Evolutionary conservation across 2,888 invertebrate genomes (phyloP).

Genomic region (Meiosimyza decipiens): DNA sequence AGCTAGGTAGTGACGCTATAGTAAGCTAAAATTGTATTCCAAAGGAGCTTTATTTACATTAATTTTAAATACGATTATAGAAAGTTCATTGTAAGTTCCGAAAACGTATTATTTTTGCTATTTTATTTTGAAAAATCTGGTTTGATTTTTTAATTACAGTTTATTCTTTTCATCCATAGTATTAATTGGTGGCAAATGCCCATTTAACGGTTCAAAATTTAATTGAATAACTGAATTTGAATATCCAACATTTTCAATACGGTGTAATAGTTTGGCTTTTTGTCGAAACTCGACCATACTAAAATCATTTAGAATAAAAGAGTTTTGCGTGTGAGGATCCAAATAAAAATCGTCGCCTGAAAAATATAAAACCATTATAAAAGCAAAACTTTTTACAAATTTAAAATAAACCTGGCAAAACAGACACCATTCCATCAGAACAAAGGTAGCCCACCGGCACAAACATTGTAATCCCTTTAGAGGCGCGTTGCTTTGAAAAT

Average conservation of each 20-base stretch:
- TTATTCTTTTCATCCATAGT: slow-evolving; percentile 12
- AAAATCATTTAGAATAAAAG: slow-evolving; percentile 49
- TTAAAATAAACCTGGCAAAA: slow-evolving; percentile 52
- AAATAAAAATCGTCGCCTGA: slow-evolving; percentile 72
- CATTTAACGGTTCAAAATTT: slow-evolving; percentile 50
- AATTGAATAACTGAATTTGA: slow-evolving; percentile 44
- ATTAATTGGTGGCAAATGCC: slow-evolving; percentile 48
- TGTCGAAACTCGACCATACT: slow-evolving; percentile 60
- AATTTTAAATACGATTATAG: too few relatives aligned
- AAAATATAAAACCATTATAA: slow-evolving; percentile 50
- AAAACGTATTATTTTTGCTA: too few relatives aligned
- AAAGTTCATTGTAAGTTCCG: too few relatives aligned
- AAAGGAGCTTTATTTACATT: too few relatives aligned
- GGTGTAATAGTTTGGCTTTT: slow-evolving; percentile 53
- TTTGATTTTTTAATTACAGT: slow-evolving; percentile 23
- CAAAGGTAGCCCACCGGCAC: slow-evolving; percentile 70
- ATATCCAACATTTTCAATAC: slow-evolving; percentile 49
- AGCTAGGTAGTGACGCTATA: too few relatives aligned
- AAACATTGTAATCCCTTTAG: slow-evolving; percentile 69
- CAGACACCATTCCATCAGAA: slow-evolving; percentile 70
- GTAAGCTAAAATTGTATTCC: too few relatives aligned
- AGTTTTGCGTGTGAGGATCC: slow-evolving; percentile 54
- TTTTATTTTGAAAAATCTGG: too few relatives aligned
- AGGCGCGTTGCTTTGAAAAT: slow-evolving; percentile 71
- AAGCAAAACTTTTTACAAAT: not conserved